Conservation (phyloP, 2,888 invertebrate species). For the Tenthredo amoena region DNA sequence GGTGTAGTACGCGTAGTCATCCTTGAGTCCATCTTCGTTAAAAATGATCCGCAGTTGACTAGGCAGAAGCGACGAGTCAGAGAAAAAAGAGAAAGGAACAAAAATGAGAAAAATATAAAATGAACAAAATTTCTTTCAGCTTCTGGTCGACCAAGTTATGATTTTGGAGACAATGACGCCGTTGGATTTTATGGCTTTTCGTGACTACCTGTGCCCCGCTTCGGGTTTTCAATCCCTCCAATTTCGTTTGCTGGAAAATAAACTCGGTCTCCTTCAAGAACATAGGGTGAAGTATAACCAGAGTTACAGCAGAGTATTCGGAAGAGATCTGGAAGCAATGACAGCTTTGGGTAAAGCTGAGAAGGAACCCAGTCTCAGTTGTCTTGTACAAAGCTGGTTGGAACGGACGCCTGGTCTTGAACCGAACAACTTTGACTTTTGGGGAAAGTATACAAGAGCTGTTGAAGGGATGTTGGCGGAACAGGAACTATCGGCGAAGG, state of each 20-base stretch:
- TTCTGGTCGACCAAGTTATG: conserved; percentile 97
- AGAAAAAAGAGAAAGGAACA: background rate
- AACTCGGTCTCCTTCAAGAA: conserved; percentile 89
- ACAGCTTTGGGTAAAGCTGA: conserved; percentile 85
- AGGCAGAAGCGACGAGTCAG: background rate
- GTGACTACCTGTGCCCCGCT: conserved; percentile 94
- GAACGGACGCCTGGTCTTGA: conserved; percentile 96
- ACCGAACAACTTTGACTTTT: conserved; percentile 90
- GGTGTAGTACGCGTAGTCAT: background rate
- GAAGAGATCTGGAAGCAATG: conserved; percentile 84
- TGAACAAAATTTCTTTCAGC: conserved; percentile 79
- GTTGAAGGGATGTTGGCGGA: conserved; percentile 87
- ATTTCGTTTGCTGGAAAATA: conserved; percentile 97
- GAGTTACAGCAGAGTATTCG: conserved; percentile 93
- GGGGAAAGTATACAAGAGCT: conserved; percentile 91
- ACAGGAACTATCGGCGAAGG: conserved; percentile 84
- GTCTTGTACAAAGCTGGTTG: conserved; percentile 94
- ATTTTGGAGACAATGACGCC: conserved; percentile 99
- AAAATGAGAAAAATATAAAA: background rate
- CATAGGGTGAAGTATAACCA: conserved; percentile 96
- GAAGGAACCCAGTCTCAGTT: conserved; percentile 90
- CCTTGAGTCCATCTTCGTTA: conserved; percentile 3
- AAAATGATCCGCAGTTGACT: background rate
- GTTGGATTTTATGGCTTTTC: conserved; percentile 98
- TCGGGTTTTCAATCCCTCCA: conserved; percentile 99